Evolutionary conservation across 2,113 vertebrate species (phyloP).

Genomic region (Phrynosoma blainvillii): DNA sequence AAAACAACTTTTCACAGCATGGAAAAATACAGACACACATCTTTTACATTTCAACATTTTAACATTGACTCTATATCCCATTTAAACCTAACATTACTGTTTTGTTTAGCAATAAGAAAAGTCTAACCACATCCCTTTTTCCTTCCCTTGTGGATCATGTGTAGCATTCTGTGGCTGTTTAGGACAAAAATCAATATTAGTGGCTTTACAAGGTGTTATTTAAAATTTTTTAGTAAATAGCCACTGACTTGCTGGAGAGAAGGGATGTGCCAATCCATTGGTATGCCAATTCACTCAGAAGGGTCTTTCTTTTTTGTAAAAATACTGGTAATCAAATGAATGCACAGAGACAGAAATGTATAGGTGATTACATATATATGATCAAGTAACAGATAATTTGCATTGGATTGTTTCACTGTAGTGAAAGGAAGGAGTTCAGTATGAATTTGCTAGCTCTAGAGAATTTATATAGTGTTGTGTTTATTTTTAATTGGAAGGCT

Average conservation of each 20-base stretch:
- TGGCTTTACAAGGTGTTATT: neutral
- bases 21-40: no score
- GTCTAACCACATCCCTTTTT: neutral
- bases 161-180: neutral
- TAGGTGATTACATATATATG: neutral
- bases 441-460: neutral
- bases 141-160: neutral
- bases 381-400: neutral
- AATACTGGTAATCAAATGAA: neutral
- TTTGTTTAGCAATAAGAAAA: neutral
- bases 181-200: neutral
- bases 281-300: neutral
- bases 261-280: neutral
- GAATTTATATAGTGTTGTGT: slow-evolving; percentile 25
- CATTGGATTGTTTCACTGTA: neutral
- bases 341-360: neutral
- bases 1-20: no score
- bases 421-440: neutral
- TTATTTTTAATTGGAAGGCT: slow-evolving; percentile 20
- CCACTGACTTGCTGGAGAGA: neutral
- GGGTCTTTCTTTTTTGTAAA: neutral
- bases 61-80: no score
- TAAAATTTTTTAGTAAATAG: neutral
- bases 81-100: no score
- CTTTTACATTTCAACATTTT: no score